Base-by-base conservation (phyloP, 2,113 vertebrate genomes). In the Eleginops maclovinus region DNA sequence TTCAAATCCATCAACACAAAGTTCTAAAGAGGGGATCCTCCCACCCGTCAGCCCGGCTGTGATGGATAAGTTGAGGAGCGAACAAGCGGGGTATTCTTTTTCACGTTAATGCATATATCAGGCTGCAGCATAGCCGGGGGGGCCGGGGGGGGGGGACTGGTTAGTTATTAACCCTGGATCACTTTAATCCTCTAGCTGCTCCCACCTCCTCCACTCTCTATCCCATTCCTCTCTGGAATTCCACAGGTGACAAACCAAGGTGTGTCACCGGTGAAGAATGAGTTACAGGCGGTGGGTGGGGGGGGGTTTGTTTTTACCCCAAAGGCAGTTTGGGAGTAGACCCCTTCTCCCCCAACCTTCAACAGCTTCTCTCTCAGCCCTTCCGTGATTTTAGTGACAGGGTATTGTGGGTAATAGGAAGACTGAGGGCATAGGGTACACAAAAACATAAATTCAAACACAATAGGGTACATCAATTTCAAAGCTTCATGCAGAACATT, bases 1-100 rank as follows among this genome's bases (percentile, higher is more conserved):
- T 79, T 85, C 82, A 88, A 63, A 79, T 91, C 87, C 40, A 79
- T 91, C 89, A 89, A 53, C 86, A 16, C 67, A 41, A 3, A 59
- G 47, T 61, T 80, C 66, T 75, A 61, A 72, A 69, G 72, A 62
- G 16, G 1, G 47, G 47, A 72, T 41, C 63, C 85, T 78, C 80
- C 84, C 87, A 79, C 68, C 68, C 14, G n/a, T 83, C 68, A 69
- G 13, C 68, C 62, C 72, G 4, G 12, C 75, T 69, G 60, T 84
- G 87, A 90, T 68, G 84, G 69, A 84, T 83, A 1, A 8, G 36
- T 75, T 36, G 9, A 64, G 55, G 67, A 70, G 64, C 56, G 82
- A 88, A 81, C 50, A 77, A 55, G 59, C 56, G 1, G 56, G n/a
- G 47, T 46, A 58, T 87, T 88, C 55, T 80, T 66, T 13, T 71